Percentiles rank a stretch among this genome's conserved stretches.
Evolutionary conservation across 2,797 vertebrate species (phyloP).

Genomic region (Sebastes taczanowskii): DNA sequence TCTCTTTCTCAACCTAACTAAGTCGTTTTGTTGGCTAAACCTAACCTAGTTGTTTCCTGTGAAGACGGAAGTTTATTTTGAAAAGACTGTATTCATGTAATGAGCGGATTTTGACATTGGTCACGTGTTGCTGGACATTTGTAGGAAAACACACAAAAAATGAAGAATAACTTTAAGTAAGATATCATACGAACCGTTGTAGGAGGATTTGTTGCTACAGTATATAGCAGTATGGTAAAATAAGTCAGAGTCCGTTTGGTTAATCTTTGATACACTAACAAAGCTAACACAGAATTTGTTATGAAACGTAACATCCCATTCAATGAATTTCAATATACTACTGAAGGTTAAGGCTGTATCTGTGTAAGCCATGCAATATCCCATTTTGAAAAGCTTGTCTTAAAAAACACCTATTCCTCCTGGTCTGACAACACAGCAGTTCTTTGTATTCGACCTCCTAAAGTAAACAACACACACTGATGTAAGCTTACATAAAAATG

Average conservation of each 20-base stretch:
- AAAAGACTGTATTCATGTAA: too few relatives aligned
- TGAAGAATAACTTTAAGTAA: too few relatives aligned
- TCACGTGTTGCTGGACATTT: too few relatives aligned
- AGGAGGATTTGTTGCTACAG: too few relatives aligned
- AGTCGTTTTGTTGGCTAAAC: too few relatives aligned
- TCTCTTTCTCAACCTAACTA: too few relatives aligned
- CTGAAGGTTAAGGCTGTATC: neutral
- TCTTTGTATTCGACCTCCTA: slow-evolving; percentile 13
- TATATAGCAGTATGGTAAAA: neutral
- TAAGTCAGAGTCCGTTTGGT: neutral
- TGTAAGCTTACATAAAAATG: slow-evolving; percentile 41
- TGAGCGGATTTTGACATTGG: too few relatives aligned
- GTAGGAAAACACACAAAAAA: too few relatives aligned
- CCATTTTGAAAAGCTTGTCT: neutral
- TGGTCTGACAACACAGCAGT: neutral
- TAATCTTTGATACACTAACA: neutral
- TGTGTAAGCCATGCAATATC: neutral
- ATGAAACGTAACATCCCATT: neutral
- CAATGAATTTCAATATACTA: neutral
- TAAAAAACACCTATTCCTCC: neutral
- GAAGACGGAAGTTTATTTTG: too few relatives aligned
- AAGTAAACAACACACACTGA: slow-evolving; percentile 8
- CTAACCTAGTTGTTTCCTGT: too few relatives aligned
- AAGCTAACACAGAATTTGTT: neutral
- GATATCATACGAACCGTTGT: too few relatives aligned